Percentiles rank a stretch among this genome's conserved stretches.
Evolutionary conservation across 2,797 vertebrate species (phyloP).

Genomic region (Melanogrammus aeglefinus): DNA sequence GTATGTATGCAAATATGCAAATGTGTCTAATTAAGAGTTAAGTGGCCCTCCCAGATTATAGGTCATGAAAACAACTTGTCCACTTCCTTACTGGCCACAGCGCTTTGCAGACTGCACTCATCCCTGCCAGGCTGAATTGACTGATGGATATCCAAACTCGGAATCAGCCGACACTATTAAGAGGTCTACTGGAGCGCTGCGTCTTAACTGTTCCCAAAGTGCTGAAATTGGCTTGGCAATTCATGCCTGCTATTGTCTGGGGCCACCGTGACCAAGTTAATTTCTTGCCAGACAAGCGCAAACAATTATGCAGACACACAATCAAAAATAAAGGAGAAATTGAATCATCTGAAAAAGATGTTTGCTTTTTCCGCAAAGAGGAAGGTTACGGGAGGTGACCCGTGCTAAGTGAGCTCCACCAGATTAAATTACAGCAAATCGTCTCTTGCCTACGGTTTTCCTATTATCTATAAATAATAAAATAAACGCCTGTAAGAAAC

Average conservation of each 20-base stretch:
- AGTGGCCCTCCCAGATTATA: constrained; percentile 23
- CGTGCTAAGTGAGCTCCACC: constrained; percentile 40
- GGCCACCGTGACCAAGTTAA: constrained; percentile 67
- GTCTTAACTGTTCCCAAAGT: constrained; percentile 64
- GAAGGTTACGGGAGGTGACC: constrained; percentile 35
- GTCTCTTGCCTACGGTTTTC: constrained; percentile 5
- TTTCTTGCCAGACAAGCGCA: constrained; percentile 70
- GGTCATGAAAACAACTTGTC: constrained; percentile 35
- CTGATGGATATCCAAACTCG: constrained; percentile 66
- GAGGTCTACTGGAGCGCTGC: constrained; percentile 70
- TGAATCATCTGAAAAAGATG: constrained; percentile 39
- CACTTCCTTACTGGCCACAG: constrained; percentile 37
- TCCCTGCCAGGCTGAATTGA: constrained; percentile 56
- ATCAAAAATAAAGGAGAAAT: constrained; percentile 49
- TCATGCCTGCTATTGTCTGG: constrained; percentile 66
- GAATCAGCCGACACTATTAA: constrained; percentile 70
- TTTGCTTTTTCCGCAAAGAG: constrained; percentile 44
- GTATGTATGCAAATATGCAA: neutral
- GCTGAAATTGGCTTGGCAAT: constrained; percentile 64
- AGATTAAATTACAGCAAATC: constrained; percentile 27
- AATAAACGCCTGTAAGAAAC: neutral
- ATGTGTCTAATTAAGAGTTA: constrained; percentile 26
- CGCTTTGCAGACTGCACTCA: constrained; percentile 51
- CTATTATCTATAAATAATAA: neutral
- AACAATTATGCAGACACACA: constrained; percentile 58